A percentile compares a stretch with the other conserved stretches of the same genome.
phyloP scores from a whole-genome alignment of 2,888 invertebrate species.

The Hanleya hanleyi region DNA sequence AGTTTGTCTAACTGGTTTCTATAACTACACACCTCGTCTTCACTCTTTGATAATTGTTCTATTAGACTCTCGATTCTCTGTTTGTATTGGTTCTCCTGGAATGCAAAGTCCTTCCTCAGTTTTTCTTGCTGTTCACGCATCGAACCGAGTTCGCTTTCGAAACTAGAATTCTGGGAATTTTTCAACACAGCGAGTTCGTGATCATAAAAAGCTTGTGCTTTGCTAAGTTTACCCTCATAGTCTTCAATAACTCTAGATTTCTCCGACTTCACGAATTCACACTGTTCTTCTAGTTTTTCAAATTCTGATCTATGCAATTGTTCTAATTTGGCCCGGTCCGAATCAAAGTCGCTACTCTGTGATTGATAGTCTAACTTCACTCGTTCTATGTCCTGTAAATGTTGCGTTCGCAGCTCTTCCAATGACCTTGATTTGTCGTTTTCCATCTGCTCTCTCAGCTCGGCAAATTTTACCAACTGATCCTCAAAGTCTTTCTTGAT shows the following conservation, averaged over 20 bases:
- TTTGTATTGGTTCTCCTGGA: constrained; percentile 54
- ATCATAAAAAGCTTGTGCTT: constrained; percentile 70
- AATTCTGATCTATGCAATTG: constrained; percentile 58
- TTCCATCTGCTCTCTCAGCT: constrained; percentile 54
- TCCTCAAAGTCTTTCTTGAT: constrained; percentile 68
- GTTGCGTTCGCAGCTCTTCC: constrained; percentile 53
- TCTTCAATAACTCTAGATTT: constrained; percentile 62
- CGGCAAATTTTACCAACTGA: constrained; percentile 57
- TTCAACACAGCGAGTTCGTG: constrained; percentile 67
- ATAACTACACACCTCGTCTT: constrained; percentile 57
- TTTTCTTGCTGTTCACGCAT: constrained; percentile 61
- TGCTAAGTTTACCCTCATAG: constrained; percentile 64
- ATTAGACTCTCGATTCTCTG: constrained; percentile 64
- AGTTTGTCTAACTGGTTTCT: constrained; percentile 51
- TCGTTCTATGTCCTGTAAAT: constrained; percentile 62
- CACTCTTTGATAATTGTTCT: constrained; percentile 58
- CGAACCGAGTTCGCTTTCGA: constrained; percentile 49
- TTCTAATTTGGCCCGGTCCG: constrained; percentile 57
- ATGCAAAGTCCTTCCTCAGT: constrained; percentile 60
- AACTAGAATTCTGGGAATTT: constrained; percentile 46
- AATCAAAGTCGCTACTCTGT: constrained; percentile 57
- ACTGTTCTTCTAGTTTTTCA: constrained; percentile 47
- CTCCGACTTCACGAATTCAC: constrained; percentile 48
- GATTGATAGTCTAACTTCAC: constrained; percentile 47
- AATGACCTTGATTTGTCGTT: constrained; percentile 56